phyloP scores from a whole-genome alignment of 2,888 invertebrate genomes.

The Dendrolimus houi region DNA sequence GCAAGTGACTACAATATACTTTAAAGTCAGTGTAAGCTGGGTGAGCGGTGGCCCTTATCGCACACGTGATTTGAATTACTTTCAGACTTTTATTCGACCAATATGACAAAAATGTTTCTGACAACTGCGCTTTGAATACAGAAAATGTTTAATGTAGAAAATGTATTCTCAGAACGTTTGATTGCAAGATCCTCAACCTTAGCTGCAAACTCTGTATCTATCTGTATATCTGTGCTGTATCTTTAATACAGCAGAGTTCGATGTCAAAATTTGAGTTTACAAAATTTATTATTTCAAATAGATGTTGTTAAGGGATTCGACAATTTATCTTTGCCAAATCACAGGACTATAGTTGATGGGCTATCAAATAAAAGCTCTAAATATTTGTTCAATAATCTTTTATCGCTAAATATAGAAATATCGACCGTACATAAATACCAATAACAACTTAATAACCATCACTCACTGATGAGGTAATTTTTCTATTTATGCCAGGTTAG shows the following conservation, averaged over 20 bases:
- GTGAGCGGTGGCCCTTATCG: constrained; percentile 54
- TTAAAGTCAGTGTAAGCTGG: constrained; percentile 52
- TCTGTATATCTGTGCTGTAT: too few species aligned
- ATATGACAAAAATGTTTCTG: constrained; percentile 58
- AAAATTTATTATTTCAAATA: not conserved
- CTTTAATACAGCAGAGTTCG: too few species aligned
- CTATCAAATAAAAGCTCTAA: not conserved
- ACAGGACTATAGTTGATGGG: not conserved
- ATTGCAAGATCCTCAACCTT: not conserved
- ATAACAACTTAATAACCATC: too few species aligned
- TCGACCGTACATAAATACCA: too few species aligned
- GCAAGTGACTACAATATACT: constrained; percentile 54
- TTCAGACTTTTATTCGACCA: constrained; percentile 49
- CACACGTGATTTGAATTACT: constrained; percentile 55
- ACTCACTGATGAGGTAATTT: too few species aligned
- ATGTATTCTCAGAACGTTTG: constrained; percentile 15
- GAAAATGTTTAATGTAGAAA: constrained; percentile 32
- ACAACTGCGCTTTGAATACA: constrained; percentile 53
- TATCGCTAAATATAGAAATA: too few species aligned
- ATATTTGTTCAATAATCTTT: too few species aligned
- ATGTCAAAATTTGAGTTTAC: not conserved
- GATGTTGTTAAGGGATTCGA: not conserved
- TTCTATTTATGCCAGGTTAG: too few species aligned
- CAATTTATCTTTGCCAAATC: not conserved
- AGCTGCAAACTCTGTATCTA: too few species aligned